A percentile compares a stretch with the other conserved stretches of the same genome.
Conservation (phyloP, 2,888 invertebrate genomes). For the Lasioglossum malachurum region DNA sequence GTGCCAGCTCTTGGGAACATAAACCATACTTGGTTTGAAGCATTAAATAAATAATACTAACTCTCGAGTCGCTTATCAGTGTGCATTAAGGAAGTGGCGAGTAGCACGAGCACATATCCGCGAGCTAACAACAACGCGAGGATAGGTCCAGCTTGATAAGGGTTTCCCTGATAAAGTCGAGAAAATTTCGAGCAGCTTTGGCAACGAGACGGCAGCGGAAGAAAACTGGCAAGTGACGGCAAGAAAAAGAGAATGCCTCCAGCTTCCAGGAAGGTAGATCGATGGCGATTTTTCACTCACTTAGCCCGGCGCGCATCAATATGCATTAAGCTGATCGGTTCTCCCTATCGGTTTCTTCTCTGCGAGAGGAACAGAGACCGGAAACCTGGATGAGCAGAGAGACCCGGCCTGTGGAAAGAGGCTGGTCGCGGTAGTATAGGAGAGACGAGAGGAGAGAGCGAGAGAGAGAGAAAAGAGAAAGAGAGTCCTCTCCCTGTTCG, state of each 20-base stretch:
- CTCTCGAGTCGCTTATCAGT: neutral
- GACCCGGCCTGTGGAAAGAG: conserved; percentile 35
- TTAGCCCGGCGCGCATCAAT: conserved; percentile 84
- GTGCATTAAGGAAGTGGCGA: neutral
- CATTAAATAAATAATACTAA: too few relatives aligned
- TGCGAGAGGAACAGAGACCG: conserved; percentile 61
- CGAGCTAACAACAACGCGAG: neutral
- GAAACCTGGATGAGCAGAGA: conserved; percentile 46
- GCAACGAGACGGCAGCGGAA: conserved; percentile 29
- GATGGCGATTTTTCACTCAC: conserved; percentile 85
- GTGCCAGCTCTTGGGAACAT: too few relatives aligned
- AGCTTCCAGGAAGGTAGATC: conserved; percentile 78
- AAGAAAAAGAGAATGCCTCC: conserved; percentile 66
- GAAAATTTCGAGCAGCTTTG: conserved; percentile 49
- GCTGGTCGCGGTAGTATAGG: conserved; percentile 29
- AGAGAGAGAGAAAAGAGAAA: neutral
- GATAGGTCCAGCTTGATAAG: neutral
- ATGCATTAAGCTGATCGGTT: conserved; percentile 85
- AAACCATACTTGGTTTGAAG: too few relatives aligned
- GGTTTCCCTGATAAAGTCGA: conserved; percentile 5
- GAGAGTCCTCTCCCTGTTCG: conserved; percentile 36
- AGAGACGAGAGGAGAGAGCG: neutral
- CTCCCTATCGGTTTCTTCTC: conserved; percentile 80
- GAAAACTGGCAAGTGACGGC: conserved; percentile 56
- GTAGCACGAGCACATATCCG: neutral